Conservation (phyloP, 2,113 vertebrate genomes). For the Lycocorax pyrrhopterus region DNA sequence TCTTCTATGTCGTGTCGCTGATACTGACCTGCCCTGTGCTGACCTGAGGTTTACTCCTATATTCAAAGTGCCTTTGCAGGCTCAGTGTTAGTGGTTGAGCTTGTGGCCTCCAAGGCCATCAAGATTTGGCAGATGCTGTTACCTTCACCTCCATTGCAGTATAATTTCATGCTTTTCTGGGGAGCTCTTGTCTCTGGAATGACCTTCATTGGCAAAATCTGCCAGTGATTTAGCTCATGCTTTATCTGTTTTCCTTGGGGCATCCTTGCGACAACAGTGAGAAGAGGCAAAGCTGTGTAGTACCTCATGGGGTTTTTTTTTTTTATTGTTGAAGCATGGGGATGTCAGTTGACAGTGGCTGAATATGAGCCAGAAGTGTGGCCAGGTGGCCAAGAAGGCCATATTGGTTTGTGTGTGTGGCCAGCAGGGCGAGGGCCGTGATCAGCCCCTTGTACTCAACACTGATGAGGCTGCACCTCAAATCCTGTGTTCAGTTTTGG, state of each 20-base stretch:
- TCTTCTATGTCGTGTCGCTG: fast-evolving
- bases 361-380: neutral
- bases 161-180: neutral
- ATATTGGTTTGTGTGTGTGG: neutral
- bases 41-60: neutral
- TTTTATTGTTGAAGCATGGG: neutral
- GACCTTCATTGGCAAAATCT: neutral
- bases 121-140: neutral
- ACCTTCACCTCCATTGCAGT: neutral
- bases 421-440: neutral
- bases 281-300: neutral
- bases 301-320: fast-evolving
- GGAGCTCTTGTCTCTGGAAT: neutral
- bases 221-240: neutral
- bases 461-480: neutral
- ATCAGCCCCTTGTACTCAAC: fast-evolving
- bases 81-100: neutral
- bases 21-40: neutral
- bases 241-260: neutral
- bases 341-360: neutral
- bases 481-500: neutral
- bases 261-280: neutral
- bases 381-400: neutral
- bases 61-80: neutral
- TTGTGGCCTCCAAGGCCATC: neutral